Conservation (phyloP, 2,888 invertebrate genomes). For the Drosophila paramelanica region DNA sequence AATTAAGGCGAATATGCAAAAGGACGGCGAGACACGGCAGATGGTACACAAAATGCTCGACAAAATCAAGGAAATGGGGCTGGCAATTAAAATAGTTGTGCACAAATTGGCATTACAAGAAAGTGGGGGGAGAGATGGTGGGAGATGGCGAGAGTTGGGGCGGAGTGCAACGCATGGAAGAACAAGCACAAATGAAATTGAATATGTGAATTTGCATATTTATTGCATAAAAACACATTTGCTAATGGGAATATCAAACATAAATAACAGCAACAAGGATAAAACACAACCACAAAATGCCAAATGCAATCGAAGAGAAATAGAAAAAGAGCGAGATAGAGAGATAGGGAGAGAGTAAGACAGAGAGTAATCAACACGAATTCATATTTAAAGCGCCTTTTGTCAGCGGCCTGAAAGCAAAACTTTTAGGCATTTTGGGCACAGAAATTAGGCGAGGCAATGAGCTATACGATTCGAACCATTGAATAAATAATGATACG, state of each 20-base stretch:
- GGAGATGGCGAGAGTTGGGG: background rate
- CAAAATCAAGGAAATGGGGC: conserved; percentile 17
- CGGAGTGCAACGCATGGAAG: conserved; percentile 3
- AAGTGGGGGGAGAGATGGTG: background rate
- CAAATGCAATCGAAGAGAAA: conserved; percentile 10
- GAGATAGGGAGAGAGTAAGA: background rate
- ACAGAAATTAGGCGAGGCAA: background rate
- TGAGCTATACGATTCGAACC: conserved; percentile 5
- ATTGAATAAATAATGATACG: conserved; percentile 43
- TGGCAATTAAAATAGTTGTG: conserved; percentile 44
- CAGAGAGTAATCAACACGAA: conserved; percentile 18
- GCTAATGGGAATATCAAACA: conserved; percentile 26
- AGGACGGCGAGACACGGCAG: conserved; percentile 7
- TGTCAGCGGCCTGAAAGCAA: conserved; percentile 27
- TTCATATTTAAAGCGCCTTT: conserved; percentile 44
- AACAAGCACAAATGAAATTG: conserved; percentile 32
- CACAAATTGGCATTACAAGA: conserved; percentile 16
- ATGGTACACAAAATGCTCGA: conserved; percentile 13
- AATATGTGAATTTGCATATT: conserved; percentile 52
- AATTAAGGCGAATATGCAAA: conserved; percentile 27
- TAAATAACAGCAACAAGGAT: conserved; percentile 18
- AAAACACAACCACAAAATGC: conserved; percentile 8
- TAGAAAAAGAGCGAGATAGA: background rate
- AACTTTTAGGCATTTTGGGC: conserved; percentile 1
- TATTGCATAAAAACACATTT: conserved; percentile 42